Percentiles rank a stretch among this genome's conserved stretches.
These are phyloP conservation scores for Aporophyla lueneburgensis DNA, from an alignment of 2,888 invertebrate species.

Conservation along the genomic window DNA sequence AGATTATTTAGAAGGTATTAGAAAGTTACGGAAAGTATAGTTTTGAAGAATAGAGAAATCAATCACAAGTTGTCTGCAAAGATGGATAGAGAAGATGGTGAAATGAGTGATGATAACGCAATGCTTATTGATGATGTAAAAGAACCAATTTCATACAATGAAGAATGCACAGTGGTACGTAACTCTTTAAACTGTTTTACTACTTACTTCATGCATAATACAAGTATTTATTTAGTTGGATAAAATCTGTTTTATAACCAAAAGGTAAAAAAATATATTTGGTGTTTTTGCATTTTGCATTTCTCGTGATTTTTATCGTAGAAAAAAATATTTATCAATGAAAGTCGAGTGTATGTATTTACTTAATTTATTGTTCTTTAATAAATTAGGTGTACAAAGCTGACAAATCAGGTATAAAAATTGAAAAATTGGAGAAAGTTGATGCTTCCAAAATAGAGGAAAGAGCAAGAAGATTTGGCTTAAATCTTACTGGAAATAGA, in stretches of 20 bases:
- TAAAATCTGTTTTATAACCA: neutral
- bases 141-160: constrained; percentile 61
- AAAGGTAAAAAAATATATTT: neutral
- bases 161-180: constrained; percentile 78
- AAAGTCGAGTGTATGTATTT: neutral
- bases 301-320: neutral
- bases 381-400: constrained; percentile 74
- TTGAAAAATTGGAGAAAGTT: constrained; percentile 83
- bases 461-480: constrained; percentile 86
- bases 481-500: constrained; percentile 84
- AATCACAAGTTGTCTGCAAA: constrained; percentile 23
- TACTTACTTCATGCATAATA: neutral
- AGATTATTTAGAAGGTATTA: neutral
- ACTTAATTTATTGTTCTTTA: neutral
- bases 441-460: constrained; percentile 86
- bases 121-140: constrained; percentile 81
- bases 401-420: constrained; percentile 79
- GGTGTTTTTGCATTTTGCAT: no score
- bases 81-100: constrained; percentile 87
- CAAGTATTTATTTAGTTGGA: neutral
- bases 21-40: neutral
- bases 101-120: constrained; percentile 88
- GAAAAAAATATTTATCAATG: neutral
- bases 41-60: neutral
- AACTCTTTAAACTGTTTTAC: neutral